These are phyloP conservation scores for Hybos culiciformis DNA, from an alignment of 2,888 invertebrate genomes.

Conservation along the genomic window DNA sequence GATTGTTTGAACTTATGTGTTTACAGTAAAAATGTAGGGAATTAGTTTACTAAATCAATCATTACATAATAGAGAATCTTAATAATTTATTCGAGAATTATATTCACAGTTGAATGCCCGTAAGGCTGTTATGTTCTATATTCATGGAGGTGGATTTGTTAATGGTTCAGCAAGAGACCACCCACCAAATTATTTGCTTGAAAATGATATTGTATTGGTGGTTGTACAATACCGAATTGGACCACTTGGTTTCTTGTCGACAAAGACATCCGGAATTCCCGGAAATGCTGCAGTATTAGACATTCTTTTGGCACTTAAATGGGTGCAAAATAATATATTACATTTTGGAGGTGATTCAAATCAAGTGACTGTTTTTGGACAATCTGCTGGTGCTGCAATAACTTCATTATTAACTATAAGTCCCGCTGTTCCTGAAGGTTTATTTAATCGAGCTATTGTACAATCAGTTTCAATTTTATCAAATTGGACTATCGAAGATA, in stretches of 20 bases:
- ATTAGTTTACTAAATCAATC: neutral
- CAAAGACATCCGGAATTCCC: slow-evolving; percentile 36
- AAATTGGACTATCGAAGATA: slow-evolving; percentile 36
- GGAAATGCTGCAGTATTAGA: slow-evolving; percentile 43
- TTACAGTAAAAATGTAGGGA: slow-evolving; percentile 30
- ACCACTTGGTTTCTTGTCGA: slow-evolving; percentile 39
- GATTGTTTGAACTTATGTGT: slow-evolving; percentile 32
- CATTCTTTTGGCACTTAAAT: slow-evolving; percentile 37
- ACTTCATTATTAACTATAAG: slow-evolving; percentile 36
- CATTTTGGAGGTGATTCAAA: slow-evolving; percentile 39
- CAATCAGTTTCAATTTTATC: slow-evolving; percentile 41
- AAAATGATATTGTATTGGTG: slow-evolving; percentile 38
- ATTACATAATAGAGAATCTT: neutral
- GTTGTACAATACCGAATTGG: slow-evolving; percentile 39
- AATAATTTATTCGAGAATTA: neutral
- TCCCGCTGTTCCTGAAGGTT: slow-evolving; percentile 25
- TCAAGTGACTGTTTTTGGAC: slow-evolving; percentile 39
- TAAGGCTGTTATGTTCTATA: slow-evolving; percentile 36
- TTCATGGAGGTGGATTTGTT: slow-evolving; percentile 36
- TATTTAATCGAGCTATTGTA: slow-evolving; percentile 39
- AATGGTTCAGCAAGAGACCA: slow-evolving; percentile 30
- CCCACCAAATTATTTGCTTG: slow-evolving; percentile 34
- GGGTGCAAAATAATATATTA: slow-evolving; percentile 39
- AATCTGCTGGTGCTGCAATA: slow-evolving; percentile 40
- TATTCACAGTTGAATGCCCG: slow-evolving; percentile 20